Conservation (phyloP, 2,113 vertebrate genomes). For the Castor canadensis region DNA sequence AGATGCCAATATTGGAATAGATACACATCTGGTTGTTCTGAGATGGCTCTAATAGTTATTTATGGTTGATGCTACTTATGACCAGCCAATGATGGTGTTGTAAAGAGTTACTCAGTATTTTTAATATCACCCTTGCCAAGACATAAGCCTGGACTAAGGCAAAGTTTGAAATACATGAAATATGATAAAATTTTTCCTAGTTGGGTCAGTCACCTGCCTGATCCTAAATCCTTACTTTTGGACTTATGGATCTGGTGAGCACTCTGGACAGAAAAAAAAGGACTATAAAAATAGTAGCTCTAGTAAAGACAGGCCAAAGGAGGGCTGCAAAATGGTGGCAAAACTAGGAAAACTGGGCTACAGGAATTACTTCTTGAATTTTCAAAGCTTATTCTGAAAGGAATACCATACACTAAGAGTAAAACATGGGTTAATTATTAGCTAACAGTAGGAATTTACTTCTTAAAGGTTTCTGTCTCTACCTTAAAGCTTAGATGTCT, state of each 20-base stretch:
- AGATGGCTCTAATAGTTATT: not conserved
- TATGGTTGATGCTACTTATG: not conserved
- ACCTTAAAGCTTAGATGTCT: constrained; percentile 12
- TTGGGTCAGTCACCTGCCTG: not conserved
- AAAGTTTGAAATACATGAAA: constrained; percentile 26
- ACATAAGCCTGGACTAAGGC: not conserved
- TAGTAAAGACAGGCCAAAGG: not conserved
- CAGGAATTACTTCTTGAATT: not conserved
- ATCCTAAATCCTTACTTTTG: no score
- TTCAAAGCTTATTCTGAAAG: not conserved
- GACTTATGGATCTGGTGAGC: not conserved
- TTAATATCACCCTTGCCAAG: not conserved
- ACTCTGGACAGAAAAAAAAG: not conserved
- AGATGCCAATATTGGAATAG: not conserved
- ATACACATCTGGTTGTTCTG: not conserved
- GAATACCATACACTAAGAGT: not conserved
- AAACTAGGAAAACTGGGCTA: not conserved
- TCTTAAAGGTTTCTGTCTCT: constrained; percentile 7
- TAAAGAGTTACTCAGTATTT: constrained; percentile 20
- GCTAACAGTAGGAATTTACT: not conserved
- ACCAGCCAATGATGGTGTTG: not conserved
- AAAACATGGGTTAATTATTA: not conserved
- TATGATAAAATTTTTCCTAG: not conserved
- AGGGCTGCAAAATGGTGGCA: not conserved
- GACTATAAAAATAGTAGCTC: not conserved